A percentile compares a stretch with the other conserved stretches of the same genome.
These are phyloP conservation scores for Podarcis cretensis DNA, from an alignment of 2,113 vertebrate species.

Conservation along the genomic window DNA sequence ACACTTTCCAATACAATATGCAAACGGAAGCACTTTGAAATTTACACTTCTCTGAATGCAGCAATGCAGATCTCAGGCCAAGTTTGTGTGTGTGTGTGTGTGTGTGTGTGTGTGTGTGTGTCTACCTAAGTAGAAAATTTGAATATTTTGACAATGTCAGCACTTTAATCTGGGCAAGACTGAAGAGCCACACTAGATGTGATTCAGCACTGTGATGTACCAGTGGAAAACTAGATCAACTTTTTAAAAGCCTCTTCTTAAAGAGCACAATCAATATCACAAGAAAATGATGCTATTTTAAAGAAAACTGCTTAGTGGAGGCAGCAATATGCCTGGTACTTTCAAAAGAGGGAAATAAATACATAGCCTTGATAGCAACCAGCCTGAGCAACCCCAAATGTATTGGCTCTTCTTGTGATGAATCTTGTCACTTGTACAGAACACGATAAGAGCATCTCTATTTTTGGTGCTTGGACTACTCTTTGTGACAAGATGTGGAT, in stretches of 20 bases:
- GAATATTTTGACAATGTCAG: not conserved
- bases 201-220: not conserved
- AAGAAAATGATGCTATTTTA: constrained; percentile 16
- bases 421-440: constrained; percentile 20
- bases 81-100: no score
- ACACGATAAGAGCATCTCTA: constrained; percentile 38
- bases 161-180: constrained; percentile 5
- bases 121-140: not conserved
- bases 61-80: no score
- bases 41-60: no score
- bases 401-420: constrained; percentile 10
- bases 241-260: constrained; percentile 12
- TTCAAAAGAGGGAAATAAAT: constrained; percentile 11
- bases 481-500: constrained; percentile 62
- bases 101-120: no score
- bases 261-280: constrained; percentile 16
- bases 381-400: not conserved
- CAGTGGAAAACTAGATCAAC: constrained; percentile 14
- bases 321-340: not conserved
- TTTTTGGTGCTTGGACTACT: constrained; percentile 42
- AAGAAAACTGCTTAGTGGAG: constrained; percentile 5
- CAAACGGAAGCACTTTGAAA: no score
- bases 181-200: not conserved
- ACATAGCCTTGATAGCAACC: constrained; percentile 12
- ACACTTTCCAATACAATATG: no score